These are phyloP conservation scores for Catharus ustulatus DNA, from an alignment of 2,797 vertebrate genomes.

Conservation along the genomic window DNA sequence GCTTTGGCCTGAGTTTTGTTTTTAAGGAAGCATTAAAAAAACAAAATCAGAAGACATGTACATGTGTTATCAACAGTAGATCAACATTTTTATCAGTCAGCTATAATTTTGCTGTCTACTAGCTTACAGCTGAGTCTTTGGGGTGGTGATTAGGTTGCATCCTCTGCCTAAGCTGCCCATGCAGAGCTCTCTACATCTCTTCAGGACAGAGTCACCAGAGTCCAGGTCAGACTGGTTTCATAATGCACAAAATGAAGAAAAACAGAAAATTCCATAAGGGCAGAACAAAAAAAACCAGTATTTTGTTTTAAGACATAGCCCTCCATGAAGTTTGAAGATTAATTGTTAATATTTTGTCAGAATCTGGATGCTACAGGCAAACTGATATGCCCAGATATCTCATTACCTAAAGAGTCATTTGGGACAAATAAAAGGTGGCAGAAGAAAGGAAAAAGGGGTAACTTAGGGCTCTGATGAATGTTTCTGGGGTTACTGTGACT, in stretches of 20 bases:
- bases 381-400: not conserved
- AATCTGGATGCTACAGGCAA: not conserved
- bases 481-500: not conserved
- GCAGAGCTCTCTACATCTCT: not conserved
- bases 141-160: not conserved
- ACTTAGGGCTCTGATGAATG: not conserved
- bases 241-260: not conserved
- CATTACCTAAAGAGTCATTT: not conserved
- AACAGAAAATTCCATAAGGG: not conserved
- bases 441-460: not conserved
- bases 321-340: not conserved
- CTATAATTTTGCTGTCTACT: not conserved
- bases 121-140: not conserved
- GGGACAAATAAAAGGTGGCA: not conserved
- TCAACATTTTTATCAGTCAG: not conserved
- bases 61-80: not conserved
- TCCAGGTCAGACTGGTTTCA: not conserved
- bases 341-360: not conserved
- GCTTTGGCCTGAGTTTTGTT: not conserved
- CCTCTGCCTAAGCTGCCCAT: not conserved
- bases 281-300: not conserved
- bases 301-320: not conserved
- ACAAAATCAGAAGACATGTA: not conserved
- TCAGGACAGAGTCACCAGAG: not conserved
- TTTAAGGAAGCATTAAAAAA: not conserved